phyloP scores from a whole-genome alignment of 2,888 invertebrate species.

The Arge pagana region DNA sequence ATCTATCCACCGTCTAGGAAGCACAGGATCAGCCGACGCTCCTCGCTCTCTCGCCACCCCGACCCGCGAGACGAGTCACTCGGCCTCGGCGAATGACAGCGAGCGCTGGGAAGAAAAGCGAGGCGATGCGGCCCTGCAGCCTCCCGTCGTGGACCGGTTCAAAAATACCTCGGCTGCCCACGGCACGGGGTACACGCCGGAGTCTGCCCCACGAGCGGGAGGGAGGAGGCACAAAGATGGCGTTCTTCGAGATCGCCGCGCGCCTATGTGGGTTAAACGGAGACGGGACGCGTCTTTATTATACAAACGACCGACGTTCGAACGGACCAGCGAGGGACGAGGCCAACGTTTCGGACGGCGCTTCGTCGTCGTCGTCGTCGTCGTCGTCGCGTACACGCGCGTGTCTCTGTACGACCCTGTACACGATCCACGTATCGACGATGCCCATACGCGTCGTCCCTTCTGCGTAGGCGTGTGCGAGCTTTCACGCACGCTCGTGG shows the following conservation, averaged over 20 bases:
- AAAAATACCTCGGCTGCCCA: conserved; percentile 56
- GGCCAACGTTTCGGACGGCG: conserved; percentile 17
- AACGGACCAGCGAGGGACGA: conserved; percentile 15
- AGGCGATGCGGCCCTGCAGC: conserved; percentile 18
- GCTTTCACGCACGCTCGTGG: too few relatives aligned
- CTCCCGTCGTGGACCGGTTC: conserved; percentile 55
- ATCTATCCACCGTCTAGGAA: too few relatives aligned
- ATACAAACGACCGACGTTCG: conserved; percentile 39
- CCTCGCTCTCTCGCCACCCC: too few relatives aligned
- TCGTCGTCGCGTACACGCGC: background rate
- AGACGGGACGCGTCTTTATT: conserved; percentile 54
- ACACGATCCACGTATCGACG: too few relatives aligned
- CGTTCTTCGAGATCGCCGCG: conserved; percentile 19
- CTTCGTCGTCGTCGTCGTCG: conserved; percentile 21
- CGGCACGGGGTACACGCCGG: conserved; percentile 47
- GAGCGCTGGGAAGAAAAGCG: too few relatives aligned
- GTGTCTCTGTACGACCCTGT: background rate
- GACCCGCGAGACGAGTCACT: conserved; percentile 23
- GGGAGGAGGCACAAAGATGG: conserved; percentile 25
- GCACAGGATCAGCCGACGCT: too few relatives aligned
- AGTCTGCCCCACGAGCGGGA: conserved; percentile 40
- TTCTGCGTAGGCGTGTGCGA: too few relatives aligned
- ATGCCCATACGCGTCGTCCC: too few relatives aligned
- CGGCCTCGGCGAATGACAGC: too few relatives aligned
- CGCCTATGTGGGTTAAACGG: conserved; percentile 21